Base-by-base conservation (phyloP, 2,888 invertebrate species). In the Stramonita haemastoma region DNA sequence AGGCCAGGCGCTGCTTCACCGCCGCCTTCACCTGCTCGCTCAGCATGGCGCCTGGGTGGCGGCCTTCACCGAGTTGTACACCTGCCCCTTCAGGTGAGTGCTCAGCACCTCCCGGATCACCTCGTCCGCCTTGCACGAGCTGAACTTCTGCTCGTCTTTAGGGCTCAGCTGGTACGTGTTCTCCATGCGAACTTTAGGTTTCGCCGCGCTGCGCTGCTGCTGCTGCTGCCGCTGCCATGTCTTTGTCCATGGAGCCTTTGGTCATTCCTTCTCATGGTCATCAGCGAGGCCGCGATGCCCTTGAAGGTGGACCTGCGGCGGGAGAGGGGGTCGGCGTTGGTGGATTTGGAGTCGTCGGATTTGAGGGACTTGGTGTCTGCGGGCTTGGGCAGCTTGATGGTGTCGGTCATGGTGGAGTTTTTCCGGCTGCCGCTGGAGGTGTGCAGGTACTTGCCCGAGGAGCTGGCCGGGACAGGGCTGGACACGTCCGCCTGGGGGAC, bases 21-120 rank as follows among this genome's bases (percentile, higher is more conserved):
- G 86, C 86, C 36, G 22, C 22, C 86, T 86, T 86, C 34, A 86
- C 70, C 60, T 66, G 86, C 70, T 86, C 86, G 29, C 86, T 86
- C 86, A 86, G 86, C 22, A 17, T 4, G 17, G 86, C 86, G 22
- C 70, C 60, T 34, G 32, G 5, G 66, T 36, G 11, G 86, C 36
- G 26, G 86, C 70, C 86, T 70, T 86, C 22, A 29, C 34, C 19
- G 86, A 34, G 66, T 36, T 34, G 86, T 86, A 86, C n/a, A 22
- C n/a, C 66, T 70, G 66, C 34, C 66, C 70, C 8, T 0, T 8
- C 86, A 86, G 86, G 34, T 86, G 57, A 8, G 11, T 34, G 22
- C 26, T 22, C 66, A 86, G 70, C 60, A 86, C 70, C 66, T 86
- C 86, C 26, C 66, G 66, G 36, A 86, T 86, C 26, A 36, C 26